These are phyloP conservation scores for Elgonia sp. DNA, from an alignment of 2,888 invertebrate genomes.

Conservation along the genomic window DNA sequence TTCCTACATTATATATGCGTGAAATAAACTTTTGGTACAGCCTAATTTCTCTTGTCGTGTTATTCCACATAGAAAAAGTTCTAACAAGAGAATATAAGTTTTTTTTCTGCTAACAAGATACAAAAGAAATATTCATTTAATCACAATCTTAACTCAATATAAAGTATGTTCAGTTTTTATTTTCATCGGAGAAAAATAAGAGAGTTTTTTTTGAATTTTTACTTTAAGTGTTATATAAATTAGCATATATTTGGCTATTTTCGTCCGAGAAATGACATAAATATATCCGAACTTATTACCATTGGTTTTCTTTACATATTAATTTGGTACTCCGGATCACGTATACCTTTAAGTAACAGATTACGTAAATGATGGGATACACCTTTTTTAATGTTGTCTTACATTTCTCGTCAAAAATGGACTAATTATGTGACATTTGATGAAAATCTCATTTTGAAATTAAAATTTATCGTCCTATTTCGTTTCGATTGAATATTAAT, in stretches of 20 bases:
- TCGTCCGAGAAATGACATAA: slow-evolving; percentile 22
- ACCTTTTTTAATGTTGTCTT: neutral
- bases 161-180: slow-evolving; percentile 28
- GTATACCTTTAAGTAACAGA: slow-evolving; percentile 22
- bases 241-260: slow-evolving; percentile 41
- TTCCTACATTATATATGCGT: neutral
- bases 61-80: slow-evolving; percentile 9
- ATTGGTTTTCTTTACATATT: slow-evolving; percentile 53
- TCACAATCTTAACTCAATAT: slow-evolving; percentile 24
- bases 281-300: slow-evolving; percentile 50
- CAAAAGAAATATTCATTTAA: slow-evolving; percentile 34
- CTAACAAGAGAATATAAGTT: neutral
- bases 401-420: slow-evolving; percentile 16
- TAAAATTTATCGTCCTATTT: neutral
- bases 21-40: slow-evolving; percentile 24
- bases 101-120: neutral
- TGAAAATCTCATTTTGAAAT: slow-evolving; percentile 16
- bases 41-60: slow-evolving; percentile 51
- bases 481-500: too few species aligned
- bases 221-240: slow-evolving; percentile 56
- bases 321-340: neutral
- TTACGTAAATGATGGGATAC: slow-evolving; percentile 32
- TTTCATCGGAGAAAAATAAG: slow-evolving; percentile 19
- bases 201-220: slow-evolving; percentile 32
- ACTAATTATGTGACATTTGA: slow-evolving; percentile 25